phyloP scores from a whole-genome alignment of 1,140 invertebrate species.

The Hyles euphorbiae region DNA sequence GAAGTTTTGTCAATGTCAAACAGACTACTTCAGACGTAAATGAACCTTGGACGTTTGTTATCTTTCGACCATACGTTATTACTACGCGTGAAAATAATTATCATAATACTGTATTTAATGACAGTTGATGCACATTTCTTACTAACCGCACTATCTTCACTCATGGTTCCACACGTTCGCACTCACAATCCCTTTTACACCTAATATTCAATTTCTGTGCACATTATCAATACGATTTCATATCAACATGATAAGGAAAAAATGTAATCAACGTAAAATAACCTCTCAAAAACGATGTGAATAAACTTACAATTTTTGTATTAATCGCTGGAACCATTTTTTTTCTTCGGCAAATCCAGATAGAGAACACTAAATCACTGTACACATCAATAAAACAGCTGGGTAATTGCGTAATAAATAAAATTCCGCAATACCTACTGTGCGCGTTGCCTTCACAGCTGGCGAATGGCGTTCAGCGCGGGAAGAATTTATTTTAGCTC shows the following conservation, averaged over 20 bases:
- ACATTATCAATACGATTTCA: conserved; percentile 19
- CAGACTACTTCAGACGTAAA: background rate
- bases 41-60: conserved; percentile 11
- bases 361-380: conserved; percentile 7
- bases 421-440: background rate
- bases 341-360: conserved; percentile 6
- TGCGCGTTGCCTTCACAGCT: conserved; percentile 9
- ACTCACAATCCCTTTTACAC: background rate
- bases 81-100: conserved; percentile 1
- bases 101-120: background rate
- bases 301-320: conserved; percentile 32
- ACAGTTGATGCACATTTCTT: background rate
- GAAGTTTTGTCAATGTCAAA: conserved; percentile 8
- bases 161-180: conserved; percentile 14
- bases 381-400: conserved; percentile 7
- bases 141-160: conserved; percentile 25
- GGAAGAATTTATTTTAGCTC: conserved; percentile 21
- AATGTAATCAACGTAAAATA: conserved; percentile 13
- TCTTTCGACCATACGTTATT: conserved; percentile 4
- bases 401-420: conserved; percentile 21
- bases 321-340: conserved; percentile 22
- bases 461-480: conserved; percentile 15
- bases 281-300: conserved; percentile 15
- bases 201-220: background rate
- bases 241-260: conserved; percentile 14